Evolutionary conservation across 1,140 invertebrate species (phyloP).

Genomic region (Drosophila tani): DNA sequence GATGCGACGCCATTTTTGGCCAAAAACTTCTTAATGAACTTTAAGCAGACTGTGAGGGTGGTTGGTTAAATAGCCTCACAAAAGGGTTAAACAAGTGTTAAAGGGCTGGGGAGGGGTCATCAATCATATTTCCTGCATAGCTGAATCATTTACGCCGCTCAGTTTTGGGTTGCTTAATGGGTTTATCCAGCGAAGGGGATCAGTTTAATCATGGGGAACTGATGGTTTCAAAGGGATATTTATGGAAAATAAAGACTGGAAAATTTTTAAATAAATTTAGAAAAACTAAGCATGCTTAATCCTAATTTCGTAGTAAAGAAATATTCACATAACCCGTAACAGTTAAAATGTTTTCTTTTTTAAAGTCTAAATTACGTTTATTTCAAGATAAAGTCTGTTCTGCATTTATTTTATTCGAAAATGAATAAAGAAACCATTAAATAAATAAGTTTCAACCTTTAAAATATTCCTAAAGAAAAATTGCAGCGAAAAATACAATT

Average conservation of each 20-base stretch:
- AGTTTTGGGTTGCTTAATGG: slow-evolving; percentile 43
- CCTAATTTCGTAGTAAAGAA: neutral
- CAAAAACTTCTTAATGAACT: slow-evolving; percentile 79
- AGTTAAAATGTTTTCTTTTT: too few species aligned
- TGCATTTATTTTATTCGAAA: neutral
- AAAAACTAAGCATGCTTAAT: too few species aligned
- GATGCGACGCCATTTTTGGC: slow-evolving; percentile 56
- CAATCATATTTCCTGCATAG: slow-evolving; percentile 71
- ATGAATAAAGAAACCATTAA: too few species aligned
- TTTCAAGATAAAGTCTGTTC: too few species aligned
- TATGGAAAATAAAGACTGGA: neutral
- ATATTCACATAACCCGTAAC: too few species aligned
- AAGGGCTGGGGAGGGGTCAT: slow-evolving; percentile 46
- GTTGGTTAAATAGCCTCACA: slow-evolving; percentile 35
- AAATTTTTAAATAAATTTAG: too few species aligned
- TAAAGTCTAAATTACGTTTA: accelerated
- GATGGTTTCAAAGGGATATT: neutral
- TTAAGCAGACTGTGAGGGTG: slow-evolving; percentile 38
- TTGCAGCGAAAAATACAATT: neutral
- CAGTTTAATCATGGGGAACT: slow-evolving; percentile 10
- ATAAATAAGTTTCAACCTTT: too few species aligned
- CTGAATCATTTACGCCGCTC: slow-evolving; percentile 57
- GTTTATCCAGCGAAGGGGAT: slow-evolving; percentile 10
- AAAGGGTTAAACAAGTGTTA: slow-evolving; percentile 81
- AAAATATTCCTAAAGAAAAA: too few species aligned